Conservation (phyloP, 2,888 invertebrate species). For the Homarus gammarus region DNA sequence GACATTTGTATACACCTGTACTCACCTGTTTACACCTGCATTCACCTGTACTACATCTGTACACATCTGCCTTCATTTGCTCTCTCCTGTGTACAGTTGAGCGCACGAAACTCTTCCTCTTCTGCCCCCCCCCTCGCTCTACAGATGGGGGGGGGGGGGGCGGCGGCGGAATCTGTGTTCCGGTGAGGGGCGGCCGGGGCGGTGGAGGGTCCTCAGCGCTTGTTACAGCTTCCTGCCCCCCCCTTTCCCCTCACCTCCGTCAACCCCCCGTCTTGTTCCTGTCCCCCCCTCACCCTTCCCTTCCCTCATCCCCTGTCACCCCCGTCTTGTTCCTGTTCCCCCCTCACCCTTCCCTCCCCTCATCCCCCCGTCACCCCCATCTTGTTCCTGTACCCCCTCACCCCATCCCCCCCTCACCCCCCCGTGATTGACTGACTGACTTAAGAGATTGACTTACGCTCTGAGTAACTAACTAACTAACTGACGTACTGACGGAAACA, state of each 20-base stretch:
- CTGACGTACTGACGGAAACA: too few relatives aligned
- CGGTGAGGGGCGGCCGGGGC: not conserved
- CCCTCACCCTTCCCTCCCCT: not conserved
- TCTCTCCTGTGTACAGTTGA: too few relatives aligned
- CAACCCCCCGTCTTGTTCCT: not conserved
- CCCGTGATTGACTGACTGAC: not conserved
- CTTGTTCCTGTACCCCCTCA: not conserved
- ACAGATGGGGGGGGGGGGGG: not conserved
- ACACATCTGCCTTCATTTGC: not conserved
- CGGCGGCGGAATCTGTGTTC: not conserved
- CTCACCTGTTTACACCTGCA: too few relatives aligned
- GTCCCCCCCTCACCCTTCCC: too few relatives aligned
- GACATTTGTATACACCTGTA: too few relatives aligned
- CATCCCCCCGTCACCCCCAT: not conserved
- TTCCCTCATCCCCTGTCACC: too few relatives aligned
- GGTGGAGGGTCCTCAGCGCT: not conserved
- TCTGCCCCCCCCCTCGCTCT: not conserved
- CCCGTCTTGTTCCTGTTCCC: not conserved
- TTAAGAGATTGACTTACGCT: not conserved
- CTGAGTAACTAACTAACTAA: not conserved
- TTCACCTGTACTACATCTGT: too few relatives aligned
- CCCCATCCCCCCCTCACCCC: not conserved
- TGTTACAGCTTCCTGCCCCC: slow-evolving; percentile 11
- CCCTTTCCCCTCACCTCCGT: not conserved
- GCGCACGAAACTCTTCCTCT: too few relatives aligned